A percentile compares a stretch with the other conserved stretches of the same genome.
Evolutionary conservation across 2,797 vertebrate genomes (phyloP).

Genomic region (Rhynchonycteris naso): DNA sequence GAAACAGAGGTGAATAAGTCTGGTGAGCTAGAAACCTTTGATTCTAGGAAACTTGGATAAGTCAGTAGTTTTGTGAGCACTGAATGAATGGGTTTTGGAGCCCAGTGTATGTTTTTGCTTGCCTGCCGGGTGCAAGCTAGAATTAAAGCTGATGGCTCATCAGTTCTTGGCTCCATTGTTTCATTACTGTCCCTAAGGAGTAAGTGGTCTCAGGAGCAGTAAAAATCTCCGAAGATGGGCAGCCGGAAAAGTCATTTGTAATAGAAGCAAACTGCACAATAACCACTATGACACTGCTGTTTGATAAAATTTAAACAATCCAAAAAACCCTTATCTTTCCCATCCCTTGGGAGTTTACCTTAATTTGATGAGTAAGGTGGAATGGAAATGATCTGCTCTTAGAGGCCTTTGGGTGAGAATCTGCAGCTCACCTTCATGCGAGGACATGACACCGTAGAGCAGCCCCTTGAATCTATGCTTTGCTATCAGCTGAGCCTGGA

Average conservation of each 20-base stretch:
- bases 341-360: constrained; percentile 9
- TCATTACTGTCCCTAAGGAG: too few relatives aligned
- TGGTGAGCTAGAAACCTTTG: too few relatives aligned
- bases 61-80: too few relatives aligned
- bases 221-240: neutral
- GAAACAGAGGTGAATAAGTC: too few relatives aligned
- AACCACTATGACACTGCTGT: neutral
- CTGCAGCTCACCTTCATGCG: constrained; percentile 48
- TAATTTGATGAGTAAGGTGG: constrained; percentile 21
- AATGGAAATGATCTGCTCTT: constrained; percentile 17
- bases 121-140: too few relatives aligned
- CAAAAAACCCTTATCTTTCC: neutral
- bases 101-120: too few relatives aligned
- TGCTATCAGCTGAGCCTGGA: constrained; percentile 49
- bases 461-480: constrained; percentile 68
- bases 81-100: too few relatives aligned
- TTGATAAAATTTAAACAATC: constrained; percentile 43
- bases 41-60: too few relatives aligned
- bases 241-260: neutral
- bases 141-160: too few relatives aligned
- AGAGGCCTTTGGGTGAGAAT: neutral
- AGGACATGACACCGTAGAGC: constrained; percentile 47
- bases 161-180: too few relatives aligned
- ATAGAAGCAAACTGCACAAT: neutral
- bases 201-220: neutral